phyloP scores from a whole-genome alignment of 35 echinoderm and acorn worm genomes.

The Diadema setosum region DNA sequence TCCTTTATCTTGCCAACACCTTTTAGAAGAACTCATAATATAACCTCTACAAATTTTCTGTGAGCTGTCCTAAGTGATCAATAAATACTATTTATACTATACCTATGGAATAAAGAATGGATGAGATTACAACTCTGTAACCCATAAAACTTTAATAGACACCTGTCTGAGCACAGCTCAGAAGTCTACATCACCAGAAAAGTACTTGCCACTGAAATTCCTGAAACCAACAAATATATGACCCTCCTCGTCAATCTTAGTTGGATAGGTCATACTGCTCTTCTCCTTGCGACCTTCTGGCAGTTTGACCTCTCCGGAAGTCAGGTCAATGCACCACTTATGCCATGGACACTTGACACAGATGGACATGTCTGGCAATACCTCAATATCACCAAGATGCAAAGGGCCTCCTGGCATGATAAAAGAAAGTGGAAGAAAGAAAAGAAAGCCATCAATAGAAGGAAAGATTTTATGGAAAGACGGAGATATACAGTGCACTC shows the following conservation, averaged over 20 bases:
- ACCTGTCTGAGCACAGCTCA: too few species aligned
- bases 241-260: conserved; percentile 51
- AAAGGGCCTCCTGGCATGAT: conserved; percentile 67
- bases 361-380: conserved; percentile 68
- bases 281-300: conserved; percentile 11
- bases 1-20: too few species aligned
- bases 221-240: conserved; percentile 60
- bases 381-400: conserved; percentile 90
- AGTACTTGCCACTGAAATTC: background rate
- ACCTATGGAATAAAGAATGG: too few species aligned
- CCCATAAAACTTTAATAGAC: too few species aligned
- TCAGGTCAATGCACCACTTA: conserved; percentile 73
- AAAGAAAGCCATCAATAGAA: background rate
- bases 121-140: too few species aligned
- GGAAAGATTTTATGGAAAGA: too few species aligned
- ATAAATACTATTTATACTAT: too few species aligned
- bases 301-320: conserved; percentile 30
- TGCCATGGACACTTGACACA: conserved; percentile 90
- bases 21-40: too few species aligned
- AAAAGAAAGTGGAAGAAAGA: background rate
- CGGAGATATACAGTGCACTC: too few species aligned
- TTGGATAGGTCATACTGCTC: conserved; percentile 40
- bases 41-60: too few species aligned
- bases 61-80: too few species aligned
- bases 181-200: background rate